A percentile compares a stretch with the other conserved stretches of the same genome.
Conservation (phyloP, 2,888 invertebrate genomes). For the Drosophila ezoana region DNA sequence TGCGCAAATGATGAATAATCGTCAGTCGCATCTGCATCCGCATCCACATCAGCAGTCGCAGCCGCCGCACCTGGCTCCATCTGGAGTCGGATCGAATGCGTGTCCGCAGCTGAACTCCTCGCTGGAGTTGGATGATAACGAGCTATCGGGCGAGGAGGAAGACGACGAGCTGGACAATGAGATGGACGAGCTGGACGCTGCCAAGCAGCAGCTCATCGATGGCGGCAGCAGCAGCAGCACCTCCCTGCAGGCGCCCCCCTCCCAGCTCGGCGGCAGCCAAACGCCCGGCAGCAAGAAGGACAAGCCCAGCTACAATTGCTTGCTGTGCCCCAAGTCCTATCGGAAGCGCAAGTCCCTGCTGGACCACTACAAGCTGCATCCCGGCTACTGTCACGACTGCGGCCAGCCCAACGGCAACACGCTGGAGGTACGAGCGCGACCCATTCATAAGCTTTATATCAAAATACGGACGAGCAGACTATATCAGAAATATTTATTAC, state of each 20-base stretch:
- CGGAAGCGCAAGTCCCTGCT: slow-evolving; percentile 84
- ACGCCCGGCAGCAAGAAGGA: slow-evolving; percentile 79
- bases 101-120: slow-evolving; percentile 66
- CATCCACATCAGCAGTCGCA: slow-evolving; percentile 27
- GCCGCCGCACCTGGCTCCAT: slow-evolving; percentile 32
- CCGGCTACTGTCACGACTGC: slow-evolving; percentile 84
- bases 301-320: slow-evolving; percentile 83
- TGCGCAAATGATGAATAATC: slow-evolving; percentile 38
- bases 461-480: too few species aligned
- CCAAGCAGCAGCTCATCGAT: slow-evolving; percentile 82
- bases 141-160: slow-evolving; percentile 80
- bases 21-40: slow-evolving; percentile 51
- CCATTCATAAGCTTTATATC: neutral
- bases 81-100: slow-evolving; percentile 29
- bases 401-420: slow-evolving; percentile 84
- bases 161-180: slow-evolving; percentile 80
- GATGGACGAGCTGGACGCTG: slow-evolving; percentile 79
- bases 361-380: slow-evolving; percentile 85
- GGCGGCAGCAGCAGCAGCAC: slow-evolving; percentile 83
- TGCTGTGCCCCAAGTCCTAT: slow-evolving; percentile 84
- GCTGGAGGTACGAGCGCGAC: slow-evolving; percentile 74
- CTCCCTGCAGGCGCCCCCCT: slow-evolving; percentile 80
- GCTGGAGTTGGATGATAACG: slow-evolving; percentile 79
- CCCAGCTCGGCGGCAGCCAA: slow-evolving; percentile 57
- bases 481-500: neutral